Base-by-base conservation (phyloP, 2,888 invertebrate genomes). In the Ametastegia equiseti region DNA sequence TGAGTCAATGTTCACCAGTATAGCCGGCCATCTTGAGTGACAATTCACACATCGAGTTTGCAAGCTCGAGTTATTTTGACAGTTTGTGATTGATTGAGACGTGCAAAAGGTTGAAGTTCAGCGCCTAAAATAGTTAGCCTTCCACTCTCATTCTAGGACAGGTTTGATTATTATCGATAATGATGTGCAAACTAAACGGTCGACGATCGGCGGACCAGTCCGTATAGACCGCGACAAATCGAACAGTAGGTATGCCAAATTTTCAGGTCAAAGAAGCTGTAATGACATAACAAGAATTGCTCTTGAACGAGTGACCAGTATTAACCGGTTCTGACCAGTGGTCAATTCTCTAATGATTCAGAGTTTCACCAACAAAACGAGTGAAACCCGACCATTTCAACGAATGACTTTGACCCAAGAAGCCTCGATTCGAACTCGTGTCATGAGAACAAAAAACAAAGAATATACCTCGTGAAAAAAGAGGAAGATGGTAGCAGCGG, bases 281-380 rank as follows among this genome's bases (percentile, higher is more conserved):
- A 71, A 71, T 71, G 71, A 71, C 47, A 47, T 75, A 75, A 75
- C 75, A 30, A 75, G 75, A 36, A 15, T 27, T 45, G 47, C 47
- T 75, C 54, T 54, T 75, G 50, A 33, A 54, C 75, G 75, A 33
- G 19, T 54, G 23, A 36, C 45, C 75, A 45, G 75, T 54, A 33
- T 54, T 54, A 75, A 75, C 75, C 54, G 50, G 75, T 54, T 75
- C 23, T 19, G 1, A 75, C 75, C 50, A 33, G 75, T 75, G 75
- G 15, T 75, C 75, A 75, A 75, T 75, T 75, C 75, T 36, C 54
- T 33, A 7, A 19, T 47, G 71, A 45, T 67, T 71, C 45, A 67
- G 65, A 67, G 39, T 67, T 67, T 67, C 65, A 19, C 65, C 19
- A 11, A 67, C 19, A 67, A 67, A 67, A 67, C 65, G 19, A 39